Conservation (phyloP, 1,140 invertebrate genomes). For the Rhagoletis pomonella region DNA sequence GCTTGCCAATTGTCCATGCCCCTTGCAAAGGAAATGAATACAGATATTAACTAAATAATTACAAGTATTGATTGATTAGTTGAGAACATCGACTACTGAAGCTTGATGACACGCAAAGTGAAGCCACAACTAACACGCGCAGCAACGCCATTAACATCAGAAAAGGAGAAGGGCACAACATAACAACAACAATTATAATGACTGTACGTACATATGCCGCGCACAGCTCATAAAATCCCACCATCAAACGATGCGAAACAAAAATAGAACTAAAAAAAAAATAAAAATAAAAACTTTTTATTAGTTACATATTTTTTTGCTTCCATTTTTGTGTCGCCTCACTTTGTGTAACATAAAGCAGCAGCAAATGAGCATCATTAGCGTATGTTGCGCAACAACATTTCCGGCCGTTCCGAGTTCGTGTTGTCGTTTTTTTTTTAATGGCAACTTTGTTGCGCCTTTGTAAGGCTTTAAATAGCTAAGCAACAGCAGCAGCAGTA, state of each 20-base stretch:
- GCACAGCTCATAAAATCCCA: background rate
- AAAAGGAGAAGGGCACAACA: background rate
- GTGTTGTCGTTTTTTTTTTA: background rate
- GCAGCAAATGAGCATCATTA: conserved; percentile 48
- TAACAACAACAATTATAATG: background rate
- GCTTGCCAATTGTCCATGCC: too few relatives aligned
- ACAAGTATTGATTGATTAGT: too few relatives aligned
- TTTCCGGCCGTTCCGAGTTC: background rate
- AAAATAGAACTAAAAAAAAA: conserved; percentile 1
- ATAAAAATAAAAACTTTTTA: too few relatives aligned
- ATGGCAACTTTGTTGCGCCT: conserved; percentile 8
- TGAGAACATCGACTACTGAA: background rate
- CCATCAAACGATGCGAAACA: background rate
- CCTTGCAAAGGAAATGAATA: too few relatives aligned
- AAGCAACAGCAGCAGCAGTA: background rate
- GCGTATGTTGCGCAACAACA: conserved; percentile 13
- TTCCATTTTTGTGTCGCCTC: background rate
- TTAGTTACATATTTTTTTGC: conserved; percentile 29
- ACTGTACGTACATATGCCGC: background rate
- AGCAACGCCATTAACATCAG: background rate
- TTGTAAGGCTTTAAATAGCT: conserved; percentile 6
- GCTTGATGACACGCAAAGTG: background rate
- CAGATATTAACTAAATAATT: too few relatives aligned
- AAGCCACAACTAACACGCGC: background rate
- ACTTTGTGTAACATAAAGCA: conserved; percentile 20